A percentile compares a stretch with the other conserved stretches of the same genome.
These are phyloP conservation scores for Caerostris extrusa DNA, from an alignment of 1,140 invertebrate species.

Conservation along the genomic window DNA sequence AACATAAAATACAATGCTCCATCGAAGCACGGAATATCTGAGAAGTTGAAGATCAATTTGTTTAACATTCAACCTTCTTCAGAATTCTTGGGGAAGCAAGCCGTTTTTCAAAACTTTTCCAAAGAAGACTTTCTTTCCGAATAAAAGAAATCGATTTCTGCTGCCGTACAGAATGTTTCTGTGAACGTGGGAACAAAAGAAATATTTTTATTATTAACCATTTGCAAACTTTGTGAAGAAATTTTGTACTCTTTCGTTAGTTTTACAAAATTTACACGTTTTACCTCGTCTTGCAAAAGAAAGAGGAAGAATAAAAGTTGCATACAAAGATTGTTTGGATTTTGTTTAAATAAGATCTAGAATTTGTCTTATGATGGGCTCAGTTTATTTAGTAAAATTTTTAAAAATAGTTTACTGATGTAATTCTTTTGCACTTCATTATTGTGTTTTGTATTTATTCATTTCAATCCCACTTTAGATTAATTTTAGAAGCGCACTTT, in stretches of 20 bases:
- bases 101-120: constrained; percentile 36
- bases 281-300: not conserved
- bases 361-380: not conserved
- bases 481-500: no score
- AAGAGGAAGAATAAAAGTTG: not conserved
- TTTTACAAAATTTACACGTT: not conserved
- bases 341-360: not conserved
- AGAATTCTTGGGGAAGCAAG: not conserved
- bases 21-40: not conserved
- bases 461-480: no score
- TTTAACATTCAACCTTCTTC: not conserved
- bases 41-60: not conserved
- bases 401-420: not conserved
- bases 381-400: not conserved
- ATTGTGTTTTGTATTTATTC: no score
- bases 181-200: not conserved
- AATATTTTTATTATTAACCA: not conserved
- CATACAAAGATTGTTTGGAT: not conserved
- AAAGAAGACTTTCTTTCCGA: constrained; percentile 6
- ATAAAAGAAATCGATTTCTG: constrained; percentile 15
- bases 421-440: no score
- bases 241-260: not conserved
- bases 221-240: constrained; percentile 10
- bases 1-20: not conserved
- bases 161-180: not conserved